Evolutionary conservation across 1,140 invertebrate genomes (phyloP).

Genomic region (Drosophila sp.): DNA sequence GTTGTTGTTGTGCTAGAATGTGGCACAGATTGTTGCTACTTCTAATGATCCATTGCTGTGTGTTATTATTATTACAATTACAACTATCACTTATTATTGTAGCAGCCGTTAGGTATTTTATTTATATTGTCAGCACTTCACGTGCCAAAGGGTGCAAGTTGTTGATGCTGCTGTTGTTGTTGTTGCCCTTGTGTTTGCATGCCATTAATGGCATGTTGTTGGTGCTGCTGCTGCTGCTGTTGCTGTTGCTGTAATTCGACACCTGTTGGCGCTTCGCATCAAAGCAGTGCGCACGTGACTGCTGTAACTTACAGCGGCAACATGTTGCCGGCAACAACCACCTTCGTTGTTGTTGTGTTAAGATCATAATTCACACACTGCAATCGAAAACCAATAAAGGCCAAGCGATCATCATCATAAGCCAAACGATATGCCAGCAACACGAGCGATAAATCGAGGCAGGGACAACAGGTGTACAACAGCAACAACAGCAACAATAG

Average conservation of each 20-base stretch:
- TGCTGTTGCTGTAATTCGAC: slow-evolving; percentile 25
- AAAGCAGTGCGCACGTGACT: slow-evolving; percentile 63
- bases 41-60: slow-evolving; percentile 40
- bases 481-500: slow-evolving; percentile 32
- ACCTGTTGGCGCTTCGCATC: slow-evolving; percentile 48
- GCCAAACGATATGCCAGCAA: slow-evolving; percentile 57
- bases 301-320: slow-evolving; percentile 23
- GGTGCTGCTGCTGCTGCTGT: slow-evolving; percentile 7
- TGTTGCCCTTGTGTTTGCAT: slow-evolving; percentile 12
- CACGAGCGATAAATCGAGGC: slow-evolving; percentile 66
- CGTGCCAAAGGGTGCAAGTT: slow-evolving; percentile 16
- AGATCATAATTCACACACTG: slow-evolving; percentile 70
- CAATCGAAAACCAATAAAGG: slow-evolving; percentile 43
- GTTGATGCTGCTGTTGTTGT: slow-evolving; percentile 10
- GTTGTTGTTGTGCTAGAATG: slow-evolving; percentile 36
- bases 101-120: slow-evolving; percentile 22
- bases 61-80: no score
- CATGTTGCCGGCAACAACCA: slow-evolving; percentile 38
- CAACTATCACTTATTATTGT: no score
- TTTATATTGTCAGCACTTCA: slow-evolving; percentile 4
- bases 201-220: slow-evolving; percentile 14
- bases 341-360: slow-evolving; percentile 19
- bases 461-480: slow-evolving; percentile 66
- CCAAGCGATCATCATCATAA: slow-evolving; percentile 39
- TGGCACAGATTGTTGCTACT: slow-evolving; percentile 26